Evolutionary conservation across 1,140 invertebrate species (phyloP), one percentile per base, ranked within the genome.

Genomic region (Littorina saxatilis): DNA sequence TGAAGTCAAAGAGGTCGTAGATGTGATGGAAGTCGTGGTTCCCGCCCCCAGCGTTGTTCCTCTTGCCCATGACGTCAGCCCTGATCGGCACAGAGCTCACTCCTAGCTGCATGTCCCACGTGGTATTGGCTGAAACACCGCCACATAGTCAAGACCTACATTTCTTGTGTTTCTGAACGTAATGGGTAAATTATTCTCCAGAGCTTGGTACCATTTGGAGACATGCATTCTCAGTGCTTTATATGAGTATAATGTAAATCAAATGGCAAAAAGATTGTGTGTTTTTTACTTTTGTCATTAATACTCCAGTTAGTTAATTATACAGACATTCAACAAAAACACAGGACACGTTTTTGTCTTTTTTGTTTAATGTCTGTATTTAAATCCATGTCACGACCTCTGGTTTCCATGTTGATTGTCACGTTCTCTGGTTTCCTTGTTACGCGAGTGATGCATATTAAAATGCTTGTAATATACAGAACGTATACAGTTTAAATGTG

Each of bases 51-150:
- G 3, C 1, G 2, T 50, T 73, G 70, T 73, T 47, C 70, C 13
- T 20, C 70, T 27, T 47, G 1, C 70, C 70, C 5, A n/a, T 27
- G 3, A 23, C 70, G 5, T 27, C 23, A 27, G 70, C 70, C 29
- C 70, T 47, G 23, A 73, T 27, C 2, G 70, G 70, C 13, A 39
- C n/a, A 50, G 23, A 11, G 23, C 2, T 1, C 1, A 20, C 40
- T 9, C 70, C 70, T n/a, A 73, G 23, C 70, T 73, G 70, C 70
- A 73, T 73, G 27, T 73, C 70, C 70, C 70, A 73, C 40, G 23
- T 40, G 1, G 70, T 73, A 11, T 50, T 50, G 43, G 39, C 70
- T 73, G 70, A 39, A 72, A 23, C 27, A 32, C 2, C 4, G 11
- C 5, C 5, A 37, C 35, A 37, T 32, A 4, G 63, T 35, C 17